Evolutionary conservation across 2,113 vertebrate genomes (phyloP), one percentile per base, ranked within the genome.

Genomic region (Eidolon helvum): DNA sequence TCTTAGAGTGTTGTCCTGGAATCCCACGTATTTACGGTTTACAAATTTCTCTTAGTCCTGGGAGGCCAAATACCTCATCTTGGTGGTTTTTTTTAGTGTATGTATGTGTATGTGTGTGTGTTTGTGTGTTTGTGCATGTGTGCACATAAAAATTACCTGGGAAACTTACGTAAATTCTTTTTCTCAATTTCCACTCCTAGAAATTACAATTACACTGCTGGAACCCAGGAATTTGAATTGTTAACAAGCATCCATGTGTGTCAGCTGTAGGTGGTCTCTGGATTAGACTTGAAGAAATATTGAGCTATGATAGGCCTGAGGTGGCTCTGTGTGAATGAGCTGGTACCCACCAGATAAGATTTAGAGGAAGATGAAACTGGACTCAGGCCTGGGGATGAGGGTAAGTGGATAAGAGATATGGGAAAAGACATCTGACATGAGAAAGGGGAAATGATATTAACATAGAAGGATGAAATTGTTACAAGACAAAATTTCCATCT

Each of bases 1-100:
- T 65, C 53, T 79, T n/a, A 80, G 78, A 21, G 43, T 19, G 43
- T 69, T 92, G 19, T 87, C n/a, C n/a, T 84, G 80, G 38, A 96
- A 83, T 84, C 30, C 45, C 43, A 85, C n/a, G 33, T 75, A 35
- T 85, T 85, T 71, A 69, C 65, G 79, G 53, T 93, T 96, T 90
- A 69, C 33, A 78, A 86, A 72, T 75, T 61, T 94, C 65, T 93
- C n/a, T 71, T 68, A 35, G 24, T 19, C 12, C 79, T 69, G 38
- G 4, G n/a, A 80, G 15, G 33, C 61, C 50, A 92, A 79, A 77
- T 83, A 63, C 45, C 61, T 86, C 53, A 86, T 24, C 38, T 71
- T 11, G 86, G 71, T 57, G 63, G 21, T 59, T 91, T 48, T 48
- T 83, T 79, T 55, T 22, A 21, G 16, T 48, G 10, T 57, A 19